phyloP scores from a whole-genome alignment of 2,797 vertebrate species.

The Anabas testudineus region DNA sequence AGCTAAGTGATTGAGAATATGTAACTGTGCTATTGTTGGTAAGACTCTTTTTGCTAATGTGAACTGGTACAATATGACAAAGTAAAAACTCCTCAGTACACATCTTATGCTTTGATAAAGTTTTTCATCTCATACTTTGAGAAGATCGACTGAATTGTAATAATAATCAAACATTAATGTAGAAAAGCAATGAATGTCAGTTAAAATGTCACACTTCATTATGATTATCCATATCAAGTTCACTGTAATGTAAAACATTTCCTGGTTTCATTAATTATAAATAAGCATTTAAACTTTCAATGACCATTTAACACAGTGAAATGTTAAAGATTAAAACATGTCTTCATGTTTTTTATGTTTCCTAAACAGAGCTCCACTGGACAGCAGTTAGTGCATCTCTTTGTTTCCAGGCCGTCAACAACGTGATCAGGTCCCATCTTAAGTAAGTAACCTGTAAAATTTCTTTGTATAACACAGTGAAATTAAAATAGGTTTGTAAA shows the following conservation, averaged over 20 bases:
- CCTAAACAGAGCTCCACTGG: constrained; percentile 32
- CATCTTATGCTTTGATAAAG: not conserved
- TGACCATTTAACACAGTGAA: not conserved
- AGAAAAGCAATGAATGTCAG: not conserved
- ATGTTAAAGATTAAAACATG: constrained; percentile 3
- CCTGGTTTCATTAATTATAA: not conserved
- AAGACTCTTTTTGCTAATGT: not conserved
- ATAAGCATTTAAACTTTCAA: not conserved
- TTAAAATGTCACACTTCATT: not conserved
- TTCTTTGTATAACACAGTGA: constrained; percentile 17
- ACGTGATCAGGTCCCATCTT: constrained; percentile 5
- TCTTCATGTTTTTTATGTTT: constrained; percentile 40
- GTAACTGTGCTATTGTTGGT: not conserved
- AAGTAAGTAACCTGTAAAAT: constrained; percentile 59
- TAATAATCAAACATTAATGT: not conserved
- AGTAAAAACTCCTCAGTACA: not conserved
- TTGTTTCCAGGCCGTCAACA: constrained; percentile 15
- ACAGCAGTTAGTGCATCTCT: not conserved
- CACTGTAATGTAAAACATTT: not conserved
- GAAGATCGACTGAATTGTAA: not conserved
- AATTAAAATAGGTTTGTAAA: not conserved
- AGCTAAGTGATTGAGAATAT: too few species aligned
- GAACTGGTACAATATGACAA: too few species aligned
- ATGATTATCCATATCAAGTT: not conserved
- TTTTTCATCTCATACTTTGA: not conserved